Evolutionary conservation across 2,888 invertebrate species (phyloP).

Genomic region (Nesidiocoris tenuis): DNA sequence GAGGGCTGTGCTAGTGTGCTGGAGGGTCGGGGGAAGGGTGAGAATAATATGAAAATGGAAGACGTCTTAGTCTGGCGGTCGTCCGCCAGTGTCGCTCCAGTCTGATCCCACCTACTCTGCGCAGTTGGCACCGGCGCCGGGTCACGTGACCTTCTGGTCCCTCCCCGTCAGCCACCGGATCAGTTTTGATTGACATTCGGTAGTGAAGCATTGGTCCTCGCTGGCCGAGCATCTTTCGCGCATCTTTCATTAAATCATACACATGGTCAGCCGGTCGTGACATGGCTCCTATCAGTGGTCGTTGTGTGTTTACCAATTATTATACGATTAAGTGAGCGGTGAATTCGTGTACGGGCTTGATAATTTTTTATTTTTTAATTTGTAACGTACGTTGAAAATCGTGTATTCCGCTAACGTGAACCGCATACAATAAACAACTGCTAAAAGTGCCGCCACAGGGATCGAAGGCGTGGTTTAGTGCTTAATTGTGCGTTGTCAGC

Average conservation of each 20-base stretch:
- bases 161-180: slow-evolving; percentile 33
- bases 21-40: slow-evolving; percentile 22
- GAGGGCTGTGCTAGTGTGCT: background rate
- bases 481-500: slow-evolving; percentile 28
- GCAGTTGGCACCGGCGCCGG: slow-evolving; percentile 37
- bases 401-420: background rate
- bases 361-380: slow-evolving; percentile 4
- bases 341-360: background rate
- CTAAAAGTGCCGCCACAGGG: background rate
- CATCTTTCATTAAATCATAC: slow-evolving; percentile 13
- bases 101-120: slow-evolving; percentile 42
- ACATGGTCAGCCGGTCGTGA: slow-evolving; percentile 37
- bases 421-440: background rate
- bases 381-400: background rate
- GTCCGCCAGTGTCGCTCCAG: slow-evolving; percentile 10
- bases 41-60: slow-evolving; percentile 39
- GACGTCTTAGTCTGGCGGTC: slow-evolving; percentile 16
- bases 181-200: slow-evolving; percentile 46
- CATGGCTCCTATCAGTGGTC: slow-evolving; percentile 38
- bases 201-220: slow-evolving; percentile 44
- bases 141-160: slow-evolving; percentile 47
- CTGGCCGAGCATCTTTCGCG: slow-evolving; percentile 30
- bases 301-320: slow-evolving; percentile 35
- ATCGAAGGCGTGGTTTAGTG: slow-evolving; percentile 28
- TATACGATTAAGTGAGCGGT: slow-evolving; percentile 40